Percentiles rank a stretch among this genome's conserved stretches.
Evolutionary conservation across 2,888 invertebrate species (phyloP).

Genomic region (Drosophila formosana): DNA sequence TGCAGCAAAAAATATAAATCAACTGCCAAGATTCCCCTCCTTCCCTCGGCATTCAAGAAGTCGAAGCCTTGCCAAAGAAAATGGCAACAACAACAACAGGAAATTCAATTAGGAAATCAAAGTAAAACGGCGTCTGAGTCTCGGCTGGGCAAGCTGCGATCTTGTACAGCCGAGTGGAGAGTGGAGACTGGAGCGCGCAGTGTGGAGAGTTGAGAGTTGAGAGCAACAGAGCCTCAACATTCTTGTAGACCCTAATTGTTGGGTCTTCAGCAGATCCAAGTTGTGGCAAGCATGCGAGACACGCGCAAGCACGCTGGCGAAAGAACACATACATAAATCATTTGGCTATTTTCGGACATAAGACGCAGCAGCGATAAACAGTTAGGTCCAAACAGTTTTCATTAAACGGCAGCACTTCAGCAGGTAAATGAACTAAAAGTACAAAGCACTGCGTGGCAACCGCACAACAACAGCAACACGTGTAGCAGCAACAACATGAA

Average conservation of each 20-base stretch:
- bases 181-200: neutral
- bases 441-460: constrained; percentile 62
- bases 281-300: constrained; percentile 61
- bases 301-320: constrained; percentile 47
- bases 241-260: too few species aligned
- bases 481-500: constrained; percentile 7
- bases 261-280: too few species aligned
- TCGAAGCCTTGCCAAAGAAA: too few species aligned
- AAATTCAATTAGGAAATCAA: constrained; percentile 62
- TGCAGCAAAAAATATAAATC: constrained; percentile 28
- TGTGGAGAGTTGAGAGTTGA: too few species aligned
- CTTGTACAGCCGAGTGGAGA: neutral
- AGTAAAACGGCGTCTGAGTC: constrained; percentile 26
- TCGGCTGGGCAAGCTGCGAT: neutral
- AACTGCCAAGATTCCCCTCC: constrained; percentile 28
- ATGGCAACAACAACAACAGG: constrained; percentile 23
- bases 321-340: constrained; percentile 51
- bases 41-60: too few species aligned
- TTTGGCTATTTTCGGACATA: constrained; percentile 47
- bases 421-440: constrained; percentile 78
- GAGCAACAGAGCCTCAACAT: neutral
- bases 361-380: constrained; percentile 38
- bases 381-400: constrained; percentile 46
- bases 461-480: constrained; percentile 28
- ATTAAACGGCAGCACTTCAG: constrained; percentile 22